Conservation (phyloP, 2,888 invertebrate genomes). For the Gibbula magus region DNA sequence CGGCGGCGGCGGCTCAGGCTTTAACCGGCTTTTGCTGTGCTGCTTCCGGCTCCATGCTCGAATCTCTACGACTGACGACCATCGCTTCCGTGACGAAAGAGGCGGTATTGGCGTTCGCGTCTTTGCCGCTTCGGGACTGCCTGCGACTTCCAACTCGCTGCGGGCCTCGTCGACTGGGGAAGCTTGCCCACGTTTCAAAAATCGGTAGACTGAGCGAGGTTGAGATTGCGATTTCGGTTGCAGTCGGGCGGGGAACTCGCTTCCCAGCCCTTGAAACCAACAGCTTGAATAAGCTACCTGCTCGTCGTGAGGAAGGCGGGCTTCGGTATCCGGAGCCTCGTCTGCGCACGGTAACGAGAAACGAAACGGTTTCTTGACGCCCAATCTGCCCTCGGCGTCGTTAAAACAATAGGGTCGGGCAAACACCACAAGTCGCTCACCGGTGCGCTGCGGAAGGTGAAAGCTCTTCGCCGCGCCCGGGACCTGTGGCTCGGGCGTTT, state of each 20-base stretch:
- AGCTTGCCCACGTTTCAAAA: not conserved
- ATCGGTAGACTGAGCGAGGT: constrained; percentile 6
- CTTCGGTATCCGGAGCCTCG: not conserved
- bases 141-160: not conserved
- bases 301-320: not conserved
- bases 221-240: not conserved
- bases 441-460: no score
- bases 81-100: not conserved
- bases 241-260: no score
- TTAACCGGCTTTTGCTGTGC: no score
- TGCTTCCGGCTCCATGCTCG: no score
- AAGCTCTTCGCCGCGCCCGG: no score
- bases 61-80: no score
- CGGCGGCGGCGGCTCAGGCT: no score
- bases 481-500: not conserved
- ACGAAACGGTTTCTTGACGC: not conserved
- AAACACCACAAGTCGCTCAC: no score
- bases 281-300: not conserved
- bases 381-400: no score
- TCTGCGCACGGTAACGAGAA: constrained; percentile 10
- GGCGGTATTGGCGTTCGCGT: not conserved
- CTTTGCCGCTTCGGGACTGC: not conserved
- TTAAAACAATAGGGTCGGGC: no score
- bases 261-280: not conserved
- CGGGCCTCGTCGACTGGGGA: not conserved